Base-by-base conservation (phyloP, 2,113 vertebrate species). In the Hippocampus comes region DNA sequence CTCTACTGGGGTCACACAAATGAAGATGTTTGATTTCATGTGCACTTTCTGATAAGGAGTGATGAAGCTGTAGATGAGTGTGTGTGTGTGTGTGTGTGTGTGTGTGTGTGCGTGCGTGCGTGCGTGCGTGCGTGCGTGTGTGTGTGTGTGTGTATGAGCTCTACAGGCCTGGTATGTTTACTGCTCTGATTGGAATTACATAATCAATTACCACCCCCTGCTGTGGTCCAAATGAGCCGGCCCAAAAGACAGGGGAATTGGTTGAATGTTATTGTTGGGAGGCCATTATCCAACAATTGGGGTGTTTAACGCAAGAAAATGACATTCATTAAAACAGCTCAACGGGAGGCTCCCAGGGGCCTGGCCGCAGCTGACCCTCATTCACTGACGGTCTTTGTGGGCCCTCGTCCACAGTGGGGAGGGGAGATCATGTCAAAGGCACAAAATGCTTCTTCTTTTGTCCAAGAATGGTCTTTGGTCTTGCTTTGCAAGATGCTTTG, bases 201-300 rank as follows among this genome's bases (percentile, higher is more conserved):
- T 83, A 73, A 83, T 89, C 88, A 92, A 91, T 93, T 92, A 91
- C 87, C 78, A 76, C 88, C 84, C 85, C 87, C 86, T 46, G 88
- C 88, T 82, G 90, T n/a, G 91, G 82, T 85, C 91, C 91, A 94
- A 95, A 94, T 89, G 86, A 93, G 89, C 86, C 55, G 21, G 90
- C 83, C 92, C 92, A 94, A 92, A 92, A 88, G 92, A 93, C 86
- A 90, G 84, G 86, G 90, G 91, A 87, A 91, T 95, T 95, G 94
- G 92, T 94, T 95, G 95, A 96, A 96, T 89, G 94, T 92, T 91
- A 91, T 93, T 80, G 89, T 93, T 91, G 90, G 92, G 90, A 93
- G 92, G 92, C 94, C 94, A 96, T 97, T 96, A 95, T 92, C 93
- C 68, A 82, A 92, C 93, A 95, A 93, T 93, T 87, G 90, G 89